Evolutionary conservation across 1,140 invertebrate species (phyloP), one percentile per base, ranked within the genome.

Genomic region (Lasioglossum albipes): DNA sequence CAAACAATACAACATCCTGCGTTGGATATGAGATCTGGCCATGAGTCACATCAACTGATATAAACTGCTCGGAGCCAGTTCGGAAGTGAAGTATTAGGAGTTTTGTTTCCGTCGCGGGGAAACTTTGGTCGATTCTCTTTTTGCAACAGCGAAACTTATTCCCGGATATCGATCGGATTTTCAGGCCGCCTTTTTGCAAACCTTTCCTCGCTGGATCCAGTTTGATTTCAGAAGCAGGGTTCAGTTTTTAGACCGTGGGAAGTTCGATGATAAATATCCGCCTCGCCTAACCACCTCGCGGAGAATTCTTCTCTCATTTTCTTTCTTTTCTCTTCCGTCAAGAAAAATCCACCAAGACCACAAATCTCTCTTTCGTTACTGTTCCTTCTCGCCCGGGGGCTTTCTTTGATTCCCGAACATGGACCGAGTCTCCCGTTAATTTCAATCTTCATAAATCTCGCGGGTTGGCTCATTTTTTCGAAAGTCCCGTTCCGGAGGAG

Each of bases 31-130:
- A 62, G 49, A 77, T 65, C 69, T 31, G 45, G 16, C 22, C 41
- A 22, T 73, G 70, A 66, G 77, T 74, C 61, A 79, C 66, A 79
- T 57, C 61, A 36, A 74, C 36, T 18, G 77, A 79, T 79, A 79
- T 22, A 65, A 79, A 73, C 62, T n/a, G 69, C 69, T 36, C 70
- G 59, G 45, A 71, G 77, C 61, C 59, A 72, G 57, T 78, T 78
- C 67, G 67, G 70, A 73, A 73, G 61, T 18, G 69, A 73, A 66
- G 77, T 70, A 74, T 79, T 66, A 79, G 77, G 36, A 1, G 61
- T 52, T 61, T 79, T 73, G 70, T 79, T 79, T 66, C 76, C 76
- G 76, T 27, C 70, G 70, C 54, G 45, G 70, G 27, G 45, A 45
- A 79, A 73, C 61, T n/a, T 79, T 74, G 12, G 9, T n/a, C 31